Evolutionary conservation across 2,888 invertebrate species (phyloP).

Genomic region (Perdita meconis): DNA sequence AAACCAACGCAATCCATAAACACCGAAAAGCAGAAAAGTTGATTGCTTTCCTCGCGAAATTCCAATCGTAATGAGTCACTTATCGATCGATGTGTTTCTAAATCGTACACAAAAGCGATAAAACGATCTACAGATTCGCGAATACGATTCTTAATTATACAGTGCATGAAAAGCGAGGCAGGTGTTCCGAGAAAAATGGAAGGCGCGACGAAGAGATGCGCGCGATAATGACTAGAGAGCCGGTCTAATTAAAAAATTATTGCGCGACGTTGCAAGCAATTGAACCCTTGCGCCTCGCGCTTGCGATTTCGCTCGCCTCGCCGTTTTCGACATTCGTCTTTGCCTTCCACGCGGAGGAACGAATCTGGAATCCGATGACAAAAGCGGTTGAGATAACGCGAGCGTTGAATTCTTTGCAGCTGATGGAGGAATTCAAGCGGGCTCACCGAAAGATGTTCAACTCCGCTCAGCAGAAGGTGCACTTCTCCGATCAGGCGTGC

Average conservation of each 20-base stretch:
- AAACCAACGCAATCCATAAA: no score
- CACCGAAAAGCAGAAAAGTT: no score
- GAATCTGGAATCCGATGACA: neutral
- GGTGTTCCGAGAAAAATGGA: neutral
- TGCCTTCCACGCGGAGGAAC: no score
- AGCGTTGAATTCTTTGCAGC: slow-evolving; percentile 65
- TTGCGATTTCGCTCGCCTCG: slow-evolving; percentile 19
- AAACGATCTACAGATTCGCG: neutral
- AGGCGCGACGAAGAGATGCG: neutral
- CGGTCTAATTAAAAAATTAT: slow-evolving; percentile 44
- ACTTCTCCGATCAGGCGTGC: slow-evolving; percentile 71
- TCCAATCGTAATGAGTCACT: no score
- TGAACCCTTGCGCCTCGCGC: slow-evolving; percentile 39
- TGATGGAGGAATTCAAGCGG: slow-evolving; percentile 96
- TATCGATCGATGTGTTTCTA: neutral
- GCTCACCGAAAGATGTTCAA: slow-evolving; percentile 95
- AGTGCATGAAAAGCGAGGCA: neutral
- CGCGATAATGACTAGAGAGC: slow-evolving; percentile 44
- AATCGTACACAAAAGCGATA: neutral
- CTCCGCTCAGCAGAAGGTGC: slow-evolving; percentile 77
- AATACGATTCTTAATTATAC: neutral
- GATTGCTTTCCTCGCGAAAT: no score
- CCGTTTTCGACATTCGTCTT: neutral
- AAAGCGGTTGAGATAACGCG: slow-evolving; percentile 7
- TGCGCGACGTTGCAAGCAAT: slow-evolving; percentile 45